Evolutionary conservation across 2,113 vertebrate genomes (phyloP).

Genomic region (Stictonetta naevosa): DNA sequence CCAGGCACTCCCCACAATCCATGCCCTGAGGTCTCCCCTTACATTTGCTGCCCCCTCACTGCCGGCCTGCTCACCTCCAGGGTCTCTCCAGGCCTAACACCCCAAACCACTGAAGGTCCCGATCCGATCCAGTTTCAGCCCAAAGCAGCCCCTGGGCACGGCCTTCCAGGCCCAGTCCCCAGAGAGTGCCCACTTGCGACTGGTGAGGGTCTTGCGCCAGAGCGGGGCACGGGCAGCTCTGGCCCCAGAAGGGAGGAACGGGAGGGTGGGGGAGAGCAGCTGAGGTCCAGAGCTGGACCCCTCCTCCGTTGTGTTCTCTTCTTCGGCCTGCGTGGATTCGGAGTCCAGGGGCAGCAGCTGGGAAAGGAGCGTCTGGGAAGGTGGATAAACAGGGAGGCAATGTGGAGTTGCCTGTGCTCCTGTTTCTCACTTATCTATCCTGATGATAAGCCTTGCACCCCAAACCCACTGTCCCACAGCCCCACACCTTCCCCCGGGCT

Average conservation of each 20-base stretch:
- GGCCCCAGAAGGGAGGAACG: background rate
- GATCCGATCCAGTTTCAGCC: slow-evolving; percentile 88
- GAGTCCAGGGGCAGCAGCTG: slow-evolving; percentile 40
- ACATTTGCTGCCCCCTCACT: background rate
- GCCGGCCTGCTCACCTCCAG: background rate
- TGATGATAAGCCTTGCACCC: fast-evolving
- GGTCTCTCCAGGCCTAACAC: slow-evolving; percentile 73
- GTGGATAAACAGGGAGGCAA: background rate
- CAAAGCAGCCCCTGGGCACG: slow-evolving; percentile 86
- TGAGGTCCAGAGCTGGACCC: slow-evolving; percentile 33
- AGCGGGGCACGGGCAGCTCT: slow-evolving; percentile 74
- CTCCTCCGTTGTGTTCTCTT: slow-evolving; percentile 34
- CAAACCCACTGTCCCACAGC: background rate
- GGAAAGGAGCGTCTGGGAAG: slow-evolving; percentile 50
- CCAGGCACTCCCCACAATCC: fast-evolving
- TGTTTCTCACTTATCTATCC: background rate
- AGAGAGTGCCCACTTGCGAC: slow-evolving; percentile 78
- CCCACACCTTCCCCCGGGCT: background rate
- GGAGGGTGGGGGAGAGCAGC: background rate
- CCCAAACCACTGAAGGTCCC: slow-evolving; percentile 89
- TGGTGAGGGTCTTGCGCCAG: slow-evolving; percentile 78
- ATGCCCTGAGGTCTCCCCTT: fast-evolving
- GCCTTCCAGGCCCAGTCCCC: slow-evolving; percentile 74
- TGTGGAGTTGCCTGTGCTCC: background rate
- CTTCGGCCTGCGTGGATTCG: background rate